Conservation (phyloP, 2,888 invertebrate species). For the Pilophorus perplexus region DNA sequence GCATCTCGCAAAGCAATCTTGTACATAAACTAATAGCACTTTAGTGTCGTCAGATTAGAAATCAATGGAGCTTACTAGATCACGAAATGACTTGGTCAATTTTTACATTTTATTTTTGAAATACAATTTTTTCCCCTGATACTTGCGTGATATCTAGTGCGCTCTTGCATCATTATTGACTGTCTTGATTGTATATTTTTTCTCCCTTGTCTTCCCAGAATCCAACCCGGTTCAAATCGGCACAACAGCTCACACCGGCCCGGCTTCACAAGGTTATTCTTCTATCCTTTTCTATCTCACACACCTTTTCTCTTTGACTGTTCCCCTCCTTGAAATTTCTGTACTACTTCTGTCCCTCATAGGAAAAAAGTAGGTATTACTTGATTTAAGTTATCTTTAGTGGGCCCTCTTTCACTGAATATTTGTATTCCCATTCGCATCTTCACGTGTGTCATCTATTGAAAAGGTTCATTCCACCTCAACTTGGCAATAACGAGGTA, state of each 20-base stretch:
- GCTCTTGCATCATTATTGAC: constrained; percentile 35
- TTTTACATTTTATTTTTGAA: background rate
- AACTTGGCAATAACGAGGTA: too few species aligned
- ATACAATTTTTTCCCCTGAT: background rate
- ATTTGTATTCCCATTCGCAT: background rate
- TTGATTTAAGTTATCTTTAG: constrained; percentile 11
- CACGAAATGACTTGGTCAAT: constrained; percentile 13
- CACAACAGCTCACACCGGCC: constrained; percentile 45
- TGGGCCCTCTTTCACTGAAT: background rate
- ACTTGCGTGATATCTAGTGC: constrained; percentile 37
- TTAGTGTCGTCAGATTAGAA: constrained; percentile 39
- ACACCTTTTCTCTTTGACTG: constrained; percentile 44
- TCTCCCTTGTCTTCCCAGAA: constrained; percentile 45
- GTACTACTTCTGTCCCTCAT: constrained; percentile 42
- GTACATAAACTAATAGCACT: constrained; percentile 41
- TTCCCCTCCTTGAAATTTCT: constrained; percentile 40
- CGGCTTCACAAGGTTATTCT: constrained; percentile 45
- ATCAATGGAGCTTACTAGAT: constrained; percentile 39
- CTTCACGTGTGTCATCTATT: background rate
- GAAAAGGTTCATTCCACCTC: constrained; percentile 10
- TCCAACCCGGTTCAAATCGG: constrained; percentile 43
- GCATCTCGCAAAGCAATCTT: constrained; percentile 37
- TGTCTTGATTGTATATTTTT: constrained; percentile 35
- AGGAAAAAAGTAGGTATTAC: too few species aligned
- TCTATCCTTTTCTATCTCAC: constrained; percentile 44